Conservation (phyloP, 2,797 vertebrate species). For the Ctenochaetus hawaiiensis region DNA sequence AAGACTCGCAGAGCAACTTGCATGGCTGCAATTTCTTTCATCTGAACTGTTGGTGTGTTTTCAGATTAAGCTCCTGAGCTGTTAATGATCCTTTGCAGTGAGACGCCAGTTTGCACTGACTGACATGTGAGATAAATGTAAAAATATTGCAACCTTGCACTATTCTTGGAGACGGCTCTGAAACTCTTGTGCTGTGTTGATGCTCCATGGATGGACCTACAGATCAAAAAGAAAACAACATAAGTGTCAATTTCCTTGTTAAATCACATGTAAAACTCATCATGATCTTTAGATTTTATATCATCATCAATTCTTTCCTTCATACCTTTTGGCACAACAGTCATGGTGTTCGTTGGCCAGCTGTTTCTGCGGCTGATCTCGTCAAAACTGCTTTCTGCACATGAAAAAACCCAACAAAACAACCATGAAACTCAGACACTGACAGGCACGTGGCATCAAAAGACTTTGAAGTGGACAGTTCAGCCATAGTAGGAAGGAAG, state of each 20-base stretch:
- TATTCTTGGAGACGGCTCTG: conserved; percentile 80
- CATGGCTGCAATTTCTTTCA: too few species aligned
- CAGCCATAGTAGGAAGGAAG: conserved; percentile 75
- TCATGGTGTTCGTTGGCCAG: conserved; percentile 82
- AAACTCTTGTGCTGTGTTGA: conserved; percentile 81
- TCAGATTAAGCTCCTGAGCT: neutral
- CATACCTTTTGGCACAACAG: conserved; percentile 84
- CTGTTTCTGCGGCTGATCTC: conserved; percentile 88
- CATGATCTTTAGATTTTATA: conserved; percentile 9
- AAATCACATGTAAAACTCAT: conserved; percentile 7
- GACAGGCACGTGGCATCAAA: conserved; percentile 44
- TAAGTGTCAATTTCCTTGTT: neutral
- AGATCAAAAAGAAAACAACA: neutral
- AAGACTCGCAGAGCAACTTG: too few species aligned
- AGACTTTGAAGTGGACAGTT: conserved; percentile 71
- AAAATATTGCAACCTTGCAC: conserved; percentile 75
- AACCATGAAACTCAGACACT: conserved; percentile 48
- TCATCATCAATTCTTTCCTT: neutral
- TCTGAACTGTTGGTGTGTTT: neutral
- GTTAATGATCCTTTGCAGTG: neutral
- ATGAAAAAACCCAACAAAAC: conserved; percentile 28
- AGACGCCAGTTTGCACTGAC: neutral
- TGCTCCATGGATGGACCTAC: conserved; percentile 84
- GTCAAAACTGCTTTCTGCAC: conserved; percentile 86
- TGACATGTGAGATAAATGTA: neutral